phyloP scores from a whole-genome alignment of 2,888 invertebrate species.

The Andrena bucephala region DNA sequence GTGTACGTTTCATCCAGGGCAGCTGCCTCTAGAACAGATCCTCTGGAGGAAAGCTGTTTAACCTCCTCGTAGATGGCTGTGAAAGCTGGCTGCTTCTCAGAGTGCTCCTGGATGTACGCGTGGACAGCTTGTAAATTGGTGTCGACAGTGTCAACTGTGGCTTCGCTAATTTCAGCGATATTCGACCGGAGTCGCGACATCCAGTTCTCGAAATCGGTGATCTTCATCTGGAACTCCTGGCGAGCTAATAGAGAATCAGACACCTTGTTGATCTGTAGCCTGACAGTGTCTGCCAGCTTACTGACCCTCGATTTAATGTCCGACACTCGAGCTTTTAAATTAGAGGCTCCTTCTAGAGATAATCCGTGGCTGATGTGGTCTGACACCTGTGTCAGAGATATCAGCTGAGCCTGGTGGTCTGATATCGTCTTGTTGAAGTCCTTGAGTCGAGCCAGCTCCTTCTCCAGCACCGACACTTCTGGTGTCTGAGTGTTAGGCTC shows the following conservation, averaged over 20 bases:
- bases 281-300: conserved; percentile 91
- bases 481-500: conserved; percentile 89
- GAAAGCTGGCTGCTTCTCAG: conserved; percentile 92
- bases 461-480: conserved; percentile 91
- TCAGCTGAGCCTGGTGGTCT: conserved; percentile 93
- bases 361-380: conserved; percentile 92
- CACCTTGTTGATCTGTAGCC: conserved; percentile 91
- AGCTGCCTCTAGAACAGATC: conserved; percentile 91
- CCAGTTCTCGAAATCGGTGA: conserved; percentile 93
- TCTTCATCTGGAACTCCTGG: conserved; percentile 93
- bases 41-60: conserved; percentile 90
- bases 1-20: conserved; percentile 91
- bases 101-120: conserved; percentile 93
- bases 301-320: conserved; percentile 91
- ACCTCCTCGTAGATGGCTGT: conserved; percentile 93
- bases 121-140: conserved; percentile 92
- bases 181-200: conserved; percentile 90
- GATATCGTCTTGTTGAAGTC: conserved; percentile 94
- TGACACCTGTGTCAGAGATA: conserved; percentile 91
- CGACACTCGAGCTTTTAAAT: conserved; percentile 90
- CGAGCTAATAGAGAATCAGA: conserved; percentile 93
- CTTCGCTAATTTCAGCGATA: conserved; percentile 92
- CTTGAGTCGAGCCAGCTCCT: conserved; percentile 91
- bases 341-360: conserved; percentile 91
- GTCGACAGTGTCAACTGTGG: conserved; percentile 93